These are phyloP conservation scores for Gavia stellata DNA, from an alignment of 2,113 vertebrate genomes.

Conservation along the genomic window DNA sequence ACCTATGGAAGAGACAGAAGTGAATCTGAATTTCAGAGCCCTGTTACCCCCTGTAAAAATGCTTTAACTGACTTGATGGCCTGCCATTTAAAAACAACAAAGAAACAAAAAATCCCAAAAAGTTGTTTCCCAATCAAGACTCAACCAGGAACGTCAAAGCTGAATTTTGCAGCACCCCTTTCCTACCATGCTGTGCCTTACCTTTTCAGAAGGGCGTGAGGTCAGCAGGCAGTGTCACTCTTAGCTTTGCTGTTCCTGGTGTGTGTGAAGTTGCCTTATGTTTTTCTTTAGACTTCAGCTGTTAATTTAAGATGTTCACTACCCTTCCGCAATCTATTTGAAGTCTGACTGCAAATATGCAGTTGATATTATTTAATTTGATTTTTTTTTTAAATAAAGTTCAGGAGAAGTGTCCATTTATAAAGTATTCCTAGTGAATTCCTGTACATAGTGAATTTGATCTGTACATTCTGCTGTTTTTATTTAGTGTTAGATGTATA, in stretches of 20 bases:
- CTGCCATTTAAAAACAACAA: neutral
- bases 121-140: neutral
- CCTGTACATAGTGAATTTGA: conserved; percentile 34
- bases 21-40: neutral
- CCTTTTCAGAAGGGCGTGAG: neutral
- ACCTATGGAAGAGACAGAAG: neutral
- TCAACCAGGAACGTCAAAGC: neutral
- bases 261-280: neutral
- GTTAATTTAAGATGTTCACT: neutral
- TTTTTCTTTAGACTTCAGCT: neutral
- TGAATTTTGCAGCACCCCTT: neutral
- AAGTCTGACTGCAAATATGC: neutral
- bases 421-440: conserved; percentile 19
- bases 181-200: neutral
- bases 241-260: neutral
- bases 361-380: neutral
- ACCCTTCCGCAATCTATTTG: neutral
- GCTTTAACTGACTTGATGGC: neutral
- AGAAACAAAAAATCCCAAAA: neutral
- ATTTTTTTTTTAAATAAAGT: neutral
- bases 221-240: neutral
- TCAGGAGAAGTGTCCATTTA: neutral
- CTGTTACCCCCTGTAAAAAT: neutral
- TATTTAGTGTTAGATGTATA: conserved; percentile 45
- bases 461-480: conserved; percentile 52